Evolutionary conservation across 2,113 vertebrate genomes (phyloP).

Genomic region (Acinonyx jubatus): DNA sequence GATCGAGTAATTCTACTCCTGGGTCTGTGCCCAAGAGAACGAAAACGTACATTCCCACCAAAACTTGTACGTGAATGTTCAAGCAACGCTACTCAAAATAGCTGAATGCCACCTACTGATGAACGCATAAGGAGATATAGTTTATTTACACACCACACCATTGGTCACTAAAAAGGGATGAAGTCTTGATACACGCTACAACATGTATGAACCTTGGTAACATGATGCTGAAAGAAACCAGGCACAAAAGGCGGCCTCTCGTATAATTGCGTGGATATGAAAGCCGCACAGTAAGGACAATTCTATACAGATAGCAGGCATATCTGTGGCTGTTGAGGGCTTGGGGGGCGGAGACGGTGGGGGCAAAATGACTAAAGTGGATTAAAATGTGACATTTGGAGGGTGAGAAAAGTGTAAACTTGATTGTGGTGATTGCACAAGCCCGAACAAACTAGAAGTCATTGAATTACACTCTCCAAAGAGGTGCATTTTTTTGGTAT

Average conservation of each 20-base stretch:
- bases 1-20: neutral
- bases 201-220: neutral
- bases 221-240: neutral
- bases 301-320: too few species aligned
- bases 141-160: neutral
- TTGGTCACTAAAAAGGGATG: neutral
- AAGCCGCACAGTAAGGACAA: neutral
- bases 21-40: neutral
- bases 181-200: neutral
- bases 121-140: neutral
- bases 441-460: neutral
- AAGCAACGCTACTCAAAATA: neutral
- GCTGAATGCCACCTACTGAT: neutral
- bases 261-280: neutral
- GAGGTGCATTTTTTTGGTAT: neutral
- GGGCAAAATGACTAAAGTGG: neutral
- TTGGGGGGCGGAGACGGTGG: rapidly evolving
- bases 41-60: neutral
- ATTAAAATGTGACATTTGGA: neutral
- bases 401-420: neutral
- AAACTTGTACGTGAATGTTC: neutral
- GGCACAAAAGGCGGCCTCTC: neutral
- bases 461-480: neutral
- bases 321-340: neutral
- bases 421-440: neutral